Conservation (phyloP, 2,888 invertebrate species). For the Idaea straminata region DNA sequence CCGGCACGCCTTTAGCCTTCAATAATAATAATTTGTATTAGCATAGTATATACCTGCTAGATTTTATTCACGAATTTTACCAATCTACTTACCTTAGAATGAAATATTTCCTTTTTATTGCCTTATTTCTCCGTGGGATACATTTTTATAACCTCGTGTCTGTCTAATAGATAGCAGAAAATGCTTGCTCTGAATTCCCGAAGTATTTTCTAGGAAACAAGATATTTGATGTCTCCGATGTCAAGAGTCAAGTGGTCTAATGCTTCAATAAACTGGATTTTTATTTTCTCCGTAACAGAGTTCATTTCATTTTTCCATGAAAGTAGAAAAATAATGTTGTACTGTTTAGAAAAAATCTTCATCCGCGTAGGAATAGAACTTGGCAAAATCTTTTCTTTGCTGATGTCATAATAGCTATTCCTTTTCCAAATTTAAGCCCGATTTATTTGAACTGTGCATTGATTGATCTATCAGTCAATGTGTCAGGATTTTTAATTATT, state of each 20-base stretch:
- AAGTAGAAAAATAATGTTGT: not conserved
- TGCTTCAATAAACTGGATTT: slow-evolving; percentile 1
- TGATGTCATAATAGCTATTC: too few relatives aligned
- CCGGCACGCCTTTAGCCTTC: slow-evolving; percentile 15
- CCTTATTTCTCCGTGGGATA: not conserved
- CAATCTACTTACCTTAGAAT: slow-evolving; percentile 7
- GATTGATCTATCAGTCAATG: too few relatives aligned
- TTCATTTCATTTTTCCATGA: not conserved
- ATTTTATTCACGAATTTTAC: slow-evolving; percentile 27
- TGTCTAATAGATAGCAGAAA: not conserved
- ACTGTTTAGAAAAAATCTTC: too few relatives aligned
- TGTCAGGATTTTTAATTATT: too few relatives aligned
- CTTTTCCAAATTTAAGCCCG: too few relatives aligned
- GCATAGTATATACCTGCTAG: slow-evolving; percentile 11
- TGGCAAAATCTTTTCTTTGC: too few relatives aligned
- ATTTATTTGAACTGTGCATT: too few relatives aligned
- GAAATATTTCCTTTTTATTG: not conserved
- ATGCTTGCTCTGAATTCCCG: not conserved
- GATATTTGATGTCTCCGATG: slow-evolving; percentile 1
- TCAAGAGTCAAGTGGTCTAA: slow-evolving; percentile 1
- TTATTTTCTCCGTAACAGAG: not conserved
- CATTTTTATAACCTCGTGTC: not conserved
- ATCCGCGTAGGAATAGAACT: too few relatives aligned
- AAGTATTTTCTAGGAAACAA: slow-evolving; percentile 1
- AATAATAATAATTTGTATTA: not conserved